A percentile compares a stretch with the other conserved stretches of the same genome.
phyloP scores from a whole-genome alignment of 1,140 invertebrate genomes.

The Cecropterus lyciades region DNA sequence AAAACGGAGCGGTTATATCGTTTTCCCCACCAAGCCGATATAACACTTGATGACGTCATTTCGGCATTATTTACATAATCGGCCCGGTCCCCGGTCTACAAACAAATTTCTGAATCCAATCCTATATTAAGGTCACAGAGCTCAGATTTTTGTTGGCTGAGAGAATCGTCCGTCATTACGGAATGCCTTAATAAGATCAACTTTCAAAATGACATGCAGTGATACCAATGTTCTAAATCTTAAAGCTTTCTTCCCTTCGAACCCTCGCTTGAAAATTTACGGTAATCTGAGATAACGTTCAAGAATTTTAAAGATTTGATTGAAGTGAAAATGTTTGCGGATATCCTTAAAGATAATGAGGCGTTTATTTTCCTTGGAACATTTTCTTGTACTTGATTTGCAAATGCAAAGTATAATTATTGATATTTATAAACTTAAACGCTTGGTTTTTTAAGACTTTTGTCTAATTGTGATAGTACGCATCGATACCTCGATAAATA shows the following conservation, averaged over 20 bases:
- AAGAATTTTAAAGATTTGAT: conserved; percentile 16
- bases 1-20: conserved; percentile 44
- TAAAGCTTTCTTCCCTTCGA: conserved; percentile 6
- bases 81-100: conserved; percentile 24
- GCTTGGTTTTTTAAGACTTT: no score
- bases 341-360: conserved; percentile 11
- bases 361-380: conserved; percentile 7
- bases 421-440: no score
- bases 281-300: conserved; percentile 4
- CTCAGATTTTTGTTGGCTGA: conserved; percentile 6
- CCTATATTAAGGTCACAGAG: conserved; percentile 12
- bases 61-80: conserved; percentile 64
- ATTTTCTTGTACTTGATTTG: background rate
- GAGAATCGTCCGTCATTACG: conserved; percentile 8
- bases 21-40: conserved; percentile 47
- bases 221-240: conserved; percentile 22
- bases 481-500: no score
- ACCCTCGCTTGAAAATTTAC: conserved; percentile 4
- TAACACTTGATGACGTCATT: conserved; percentile 60
- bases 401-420: no score
- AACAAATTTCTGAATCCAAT: conserved; percentile 32
- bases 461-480: no score
- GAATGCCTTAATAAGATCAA: conserved; percentile 20
- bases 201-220: conserved; percentile 20
- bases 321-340: conserved; percentile 21